phyloP scores from a whole-genome alignment of 2,113 vertebrate genomes.

The Oreochromis aureus region DNA sequence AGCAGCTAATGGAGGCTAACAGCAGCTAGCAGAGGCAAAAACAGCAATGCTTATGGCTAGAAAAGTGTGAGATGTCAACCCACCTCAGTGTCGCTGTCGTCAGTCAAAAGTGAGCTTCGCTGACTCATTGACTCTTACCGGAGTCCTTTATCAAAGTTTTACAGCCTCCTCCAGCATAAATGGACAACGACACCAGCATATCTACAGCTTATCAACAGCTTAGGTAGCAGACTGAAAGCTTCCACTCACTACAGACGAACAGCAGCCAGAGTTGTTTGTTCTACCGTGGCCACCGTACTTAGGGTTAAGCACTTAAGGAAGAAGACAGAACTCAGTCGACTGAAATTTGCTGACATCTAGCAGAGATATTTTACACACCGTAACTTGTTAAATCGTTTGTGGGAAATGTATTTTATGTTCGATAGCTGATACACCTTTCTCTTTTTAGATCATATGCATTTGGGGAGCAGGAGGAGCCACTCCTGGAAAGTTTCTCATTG shows the following conservation, averaged over 20 bases:
- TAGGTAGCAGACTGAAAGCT: not conserved
- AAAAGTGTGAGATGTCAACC: not conserved
- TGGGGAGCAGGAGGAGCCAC: constrained; percentile 98
- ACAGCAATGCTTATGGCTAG: not conserved
- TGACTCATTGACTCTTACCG: not conserved
- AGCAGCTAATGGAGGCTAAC: not conserved
- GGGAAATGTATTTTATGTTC: not conserved
- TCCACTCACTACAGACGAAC: not conserved
- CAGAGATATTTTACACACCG: not conserved
- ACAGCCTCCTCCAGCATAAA: not conserved
- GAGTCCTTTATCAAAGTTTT: not conserved
- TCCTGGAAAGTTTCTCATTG: constrained; percentile 93
- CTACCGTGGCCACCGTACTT: not conserved
- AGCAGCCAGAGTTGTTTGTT: not conserved
- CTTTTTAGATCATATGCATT: constrained; percentile 88
- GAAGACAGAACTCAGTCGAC: not conserved
- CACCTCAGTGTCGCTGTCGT: not conserved
- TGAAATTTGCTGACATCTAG: not conserved
- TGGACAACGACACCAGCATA: not conserved
- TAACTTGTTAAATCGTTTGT: not conserved
- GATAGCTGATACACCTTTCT: not conserved
- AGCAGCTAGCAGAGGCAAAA: not conserved
- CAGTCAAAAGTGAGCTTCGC: not conserved
- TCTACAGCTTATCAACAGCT: not conserved
- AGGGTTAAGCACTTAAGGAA: not conserved